Base-by-base conservation (phyloP, 2,113 vertebrate species). In the Neopipo cinnamomea region DNA sequence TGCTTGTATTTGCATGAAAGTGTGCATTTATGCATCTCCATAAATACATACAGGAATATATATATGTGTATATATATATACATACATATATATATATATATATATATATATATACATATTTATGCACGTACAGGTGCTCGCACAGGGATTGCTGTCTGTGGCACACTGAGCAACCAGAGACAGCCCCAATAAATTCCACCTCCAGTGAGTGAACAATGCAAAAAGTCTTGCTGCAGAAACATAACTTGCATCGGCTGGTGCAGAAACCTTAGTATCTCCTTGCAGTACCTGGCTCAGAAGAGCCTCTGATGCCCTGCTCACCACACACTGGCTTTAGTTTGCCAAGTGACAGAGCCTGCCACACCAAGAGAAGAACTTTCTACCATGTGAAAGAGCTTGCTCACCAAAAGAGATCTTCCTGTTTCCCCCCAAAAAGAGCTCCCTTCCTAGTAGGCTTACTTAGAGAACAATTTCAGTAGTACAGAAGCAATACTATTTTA, bases 251-350 rank as follows among this genome's bases (percentile, higher is more conserved):
- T 66, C 74, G 0, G 39, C 58, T 89, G 53, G 30, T 74, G 46
- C 42, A 81, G 73, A 74, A 81, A 28, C 27, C 11, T 1, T 3
- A 58, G 41, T 16, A 20, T 55, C 12, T 81, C 59, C 46, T 53
- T 30, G 20, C 6, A 61, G 78, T 1, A 52, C 12, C 2, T 49
- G 44, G 25, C 42, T 55, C 31, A 78, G 47, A 84, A 49, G 12
- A 71, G 22, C 16, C 50, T 46, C 50, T 44, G 23, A 53, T 35
- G 39, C 9, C 30, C 62, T 66, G 35, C 35, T 71, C 21, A 14
- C 39, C 1, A 0, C 4, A 6, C 1, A 2, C 14, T 1, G 1
- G 46, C 33, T 61, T 74, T 46, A 65, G 6, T 59, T 35, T 68
- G 53, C n/a, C 50, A 74, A 77, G 25, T 5, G 30, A 39, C 58